phyloP scores from a whole-genome alignment of 1,140 invertebrate species.

The Ephestia elutella region DNA sequence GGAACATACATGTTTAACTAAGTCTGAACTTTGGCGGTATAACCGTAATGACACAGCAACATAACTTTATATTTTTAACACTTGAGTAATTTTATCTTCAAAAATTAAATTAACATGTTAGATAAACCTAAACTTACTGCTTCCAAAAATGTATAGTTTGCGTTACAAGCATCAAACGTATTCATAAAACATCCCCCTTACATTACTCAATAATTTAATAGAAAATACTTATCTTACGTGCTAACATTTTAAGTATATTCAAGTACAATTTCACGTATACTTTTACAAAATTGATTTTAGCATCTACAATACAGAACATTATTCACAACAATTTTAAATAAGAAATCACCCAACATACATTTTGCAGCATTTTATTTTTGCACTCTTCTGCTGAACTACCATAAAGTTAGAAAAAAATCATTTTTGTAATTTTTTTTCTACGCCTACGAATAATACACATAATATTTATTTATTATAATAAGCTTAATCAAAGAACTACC shows the following conservation, averaged over 20 bases:
- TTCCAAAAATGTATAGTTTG: too few relatives aligned
- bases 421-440: too few relatives aligned
- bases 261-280: background rate
- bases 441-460: too few relatives aligned
- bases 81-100: too few relatives aligned
- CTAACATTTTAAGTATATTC: background rate
- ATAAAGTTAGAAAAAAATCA: too few relatives aligned
- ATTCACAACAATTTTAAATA: background rate
- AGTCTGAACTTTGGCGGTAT: constrained; percentile 15
- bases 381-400: too few relatives aligned
- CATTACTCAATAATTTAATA: background rate
- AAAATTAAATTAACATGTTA: too few relatives aligned
- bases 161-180: background rate
- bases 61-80: background rate
- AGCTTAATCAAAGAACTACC: too few relatives aligned
- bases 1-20: constrained; percentile 4
- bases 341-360: background rate
- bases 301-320: background rate
- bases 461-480: too few relatives aligned
- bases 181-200: background rate
- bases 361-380: background rate
- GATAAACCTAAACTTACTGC: too few relatives aligned
- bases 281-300: background rate
- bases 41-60: background rate
- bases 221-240: background rate